Percentiles rank a stretch among this genome's conserved stretches.
Evolutionary conservation across 2,113 vertebrate genomes (phyloP).

Genomic region (Malurus alboscapulatus): DNA sequence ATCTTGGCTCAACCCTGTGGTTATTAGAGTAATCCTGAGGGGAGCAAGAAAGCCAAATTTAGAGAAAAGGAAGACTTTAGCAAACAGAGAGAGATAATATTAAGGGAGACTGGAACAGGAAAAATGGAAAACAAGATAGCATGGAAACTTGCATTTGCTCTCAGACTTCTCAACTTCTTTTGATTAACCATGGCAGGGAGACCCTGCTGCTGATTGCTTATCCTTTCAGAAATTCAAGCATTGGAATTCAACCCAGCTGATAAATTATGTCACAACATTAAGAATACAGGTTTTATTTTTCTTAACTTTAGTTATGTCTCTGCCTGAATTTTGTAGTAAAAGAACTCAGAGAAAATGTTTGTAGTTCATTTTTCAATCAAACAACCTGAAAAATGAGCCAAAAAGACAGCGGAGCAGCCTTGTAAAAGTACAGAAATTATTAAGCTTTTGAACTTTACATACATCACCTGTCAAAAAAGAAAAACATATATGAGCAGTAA

Average conservation of each 20-base stretch:
- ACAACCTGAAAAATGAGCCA: background rate
- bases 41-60: background rate
- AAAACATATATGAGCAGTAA: background rate
- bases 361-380: background rate
- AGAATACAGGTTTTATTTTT: background rate
- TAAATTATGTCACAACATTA: background rate
- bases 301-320: background rate
- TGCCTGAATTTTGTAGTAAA: background rate
- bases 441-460: background rate
- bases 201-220: background rate
- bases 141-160: background rate
- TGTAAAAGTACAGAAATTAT: background rate
- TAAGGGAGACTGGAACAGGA: background rate
- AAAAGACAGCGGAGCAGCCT: background rate
- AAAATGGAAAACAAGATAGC: background rate
- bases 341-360: background rate
- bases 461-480: background rate
- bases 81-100: background rate
- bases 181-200: background rate
- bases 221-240: background rate
- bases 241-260: background rate
- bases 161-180: background rate
- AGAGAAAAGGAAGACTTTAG: background rate
- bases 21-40: background rate
- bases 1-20: background rate